Evolutionary conservation across 2,797 vertebrate species (phyloP).

Genomic region (Sarcoramphus papa): DNA sequence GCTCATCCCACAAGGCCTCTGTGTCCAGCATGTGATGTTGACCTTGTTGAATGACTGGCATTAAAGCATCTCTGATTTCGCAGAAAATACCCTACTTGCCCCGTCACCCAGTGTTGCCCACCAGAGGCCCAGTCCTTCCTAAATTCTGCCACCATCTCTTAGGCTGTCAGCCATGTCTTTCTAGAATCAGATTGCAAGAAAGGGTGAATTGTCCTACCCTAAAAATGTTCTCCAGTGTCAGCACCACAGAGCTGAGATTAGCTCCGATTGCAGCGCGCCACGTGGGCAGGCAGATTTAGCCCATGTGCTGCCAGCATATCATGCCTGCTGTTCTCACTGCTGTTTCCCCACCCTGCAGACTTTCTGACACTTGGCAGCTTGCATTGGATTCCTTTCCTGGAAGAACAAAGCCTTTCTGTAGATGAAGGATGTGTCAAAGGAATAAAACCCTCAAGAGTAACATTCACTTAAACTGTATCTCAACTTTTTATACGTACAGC

Average conservation of each 20-base stretch:
- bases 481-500: background rate
- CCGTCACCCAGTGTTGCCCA: background rate
- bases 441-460: background rate
- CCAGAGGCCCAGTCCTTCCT: background rate
- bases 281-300: background rate
- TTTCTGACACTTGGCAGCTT: background rate
- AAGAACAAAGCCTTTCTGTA: background rate
- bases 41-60: background rate
- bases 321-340: background rate
- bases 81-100: background rate
- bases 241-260: background rate
- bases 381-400: background rate
- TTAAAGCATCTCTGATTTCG: background rate
- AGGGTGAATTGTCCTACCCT: background rate
- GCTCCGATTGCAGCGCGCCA: background rate
- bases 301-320: background rate
- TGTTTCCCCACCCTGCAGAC: conserved; percentile 33
- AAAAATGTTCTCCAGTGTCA: background rate
- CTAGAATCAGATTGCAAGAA: background rate
- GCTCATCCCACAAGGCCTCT: background rate
- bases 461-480: background rate
- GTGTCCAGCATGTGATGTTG: background rate
- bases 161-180: background rate
- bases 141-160: background rate
- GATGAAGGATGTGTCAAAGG: background rate